Evolutionary conservation across 2,888 invertebrate species (phyloP).

Genomic region (Synanthedon vespiformis): DNA sequence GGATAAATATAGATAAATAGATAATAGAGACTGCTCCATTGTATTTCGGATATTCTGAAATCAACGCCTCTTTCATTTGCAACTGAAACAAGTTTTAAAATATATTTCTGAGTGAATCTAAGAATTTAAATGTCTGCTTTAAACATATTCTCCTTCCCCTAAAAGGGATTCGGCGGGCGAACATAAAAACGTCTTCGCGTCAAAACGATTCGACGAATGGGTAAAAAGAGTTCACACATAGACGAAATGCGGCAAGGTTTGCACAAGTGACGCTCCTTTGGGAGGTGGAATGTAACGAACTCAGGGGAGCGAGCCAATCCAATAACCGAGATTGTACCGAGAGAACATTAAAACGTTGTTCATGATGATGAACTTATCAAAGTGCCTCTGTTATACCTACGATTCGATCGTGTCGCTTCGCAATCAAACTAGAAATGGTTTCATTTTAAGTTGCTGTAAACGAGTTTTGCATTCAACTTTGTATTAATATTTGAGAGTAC

Average conservation of each 20-base stretch:
- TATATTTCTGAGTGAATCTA: too few relatives aligned
- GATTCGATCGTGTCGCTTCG: too few relatives aligned
- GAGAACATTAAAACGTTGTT: conserved; percentile 15
- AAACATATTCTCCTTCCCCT: neutral
- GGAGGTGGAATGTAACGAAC: conserved; percentile 11
- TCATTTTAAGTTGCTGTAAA: neutral
- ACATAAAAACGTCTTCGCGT: conserved; percentile 37
- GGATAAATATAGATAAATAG: too few relatives aligned
- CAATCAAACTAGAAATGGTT: neutral
- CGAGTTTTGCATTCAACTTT: neutral
- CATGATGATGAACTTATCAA: conserved; percentile 7
- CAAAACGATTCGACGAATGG: conserved; percentile 30
- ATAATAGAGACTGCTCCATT: too few relatives aligned
- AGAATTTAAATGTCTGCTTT: neutral
- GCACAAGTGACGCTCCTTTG: conserved; percentile 31
- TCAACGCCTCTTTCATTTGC: too few relatives aligned
- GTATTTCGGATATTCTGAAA: too few relatives aligned
- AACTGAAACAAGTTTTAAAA: too few relatives aligned
- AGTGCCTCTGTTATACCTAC: neutral
- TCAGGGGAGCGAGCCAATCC: conserved; percentile 18
- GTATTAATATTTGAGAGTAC: neutral
- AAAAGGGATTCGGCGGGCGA: conserved; percentile 22
- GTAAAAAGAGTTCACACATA: conserved; percentile 29
- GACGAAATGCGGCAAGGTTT: conserved; percentile 36
- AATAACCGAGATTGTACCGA: conserved; percentile 26